Evolutionary conservation across 2,888 invertebrate genomes (phyloP), one percentile per base, ranked within the genome.

Genomic region (Patella depressa): DNA sequence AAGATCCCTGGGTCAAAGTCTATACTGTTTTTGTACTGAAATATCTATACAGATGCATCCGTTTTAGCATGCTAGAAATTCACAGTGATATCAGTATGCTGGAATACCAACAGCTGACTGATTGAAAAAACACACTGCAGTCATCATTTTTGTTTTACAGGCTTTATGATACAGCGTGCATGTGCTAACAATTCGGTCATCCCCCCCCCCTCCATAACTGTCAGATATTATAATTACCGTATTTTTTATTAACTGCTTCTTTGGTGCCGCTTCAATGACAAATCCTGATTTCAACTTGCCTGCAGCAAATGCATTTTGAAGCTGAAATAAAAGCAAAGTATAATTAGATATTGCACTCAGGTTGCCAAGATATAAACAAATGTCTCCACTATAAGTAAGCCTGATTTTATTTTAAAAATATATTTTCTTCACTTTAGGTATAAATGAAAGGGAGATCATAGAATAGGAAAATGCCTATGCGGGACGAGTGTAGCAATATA

Each of bases 281-380:
- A 98, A 92, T 2, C 97, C 97, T 0, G 97, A 96, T 90, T 97
- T 96, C 0, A 98, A 89, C 76, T 95, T 93, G 1, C 98, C 98
- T 86, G 95, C 94, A 0, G 95, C 95, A 91, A 97, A 96, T 0
- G 98, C 97, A 89, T 96, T 95, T 94, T 97, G 97, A 77, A 98
- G 92, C 97, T 98, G 89, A 4, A 85, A 80, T 24, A 4, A 75
- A 74, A 81, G 75, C 4, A 73, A 65, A 19, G 65, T 7, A 19
- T 65, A 65, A 65, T n/a, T 65, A 65, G n/a, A 65, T 65, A 65
- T 65, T 45, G 45, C 45, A 45, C 45, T 45, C 45, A 9, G 45
- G 9, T 45, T 45, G 45, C 45, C 45, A 45, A 45, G 45, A 45
- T 45, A 0, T 4, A 45, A 45, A 5, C 34, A 34, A 34, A 34